These are phyloP conservation scores for Phalacrocorax brasilianus DNA, from an alignment of 2,113 vertebrate species.

Conservation along the genomic window DNA sequence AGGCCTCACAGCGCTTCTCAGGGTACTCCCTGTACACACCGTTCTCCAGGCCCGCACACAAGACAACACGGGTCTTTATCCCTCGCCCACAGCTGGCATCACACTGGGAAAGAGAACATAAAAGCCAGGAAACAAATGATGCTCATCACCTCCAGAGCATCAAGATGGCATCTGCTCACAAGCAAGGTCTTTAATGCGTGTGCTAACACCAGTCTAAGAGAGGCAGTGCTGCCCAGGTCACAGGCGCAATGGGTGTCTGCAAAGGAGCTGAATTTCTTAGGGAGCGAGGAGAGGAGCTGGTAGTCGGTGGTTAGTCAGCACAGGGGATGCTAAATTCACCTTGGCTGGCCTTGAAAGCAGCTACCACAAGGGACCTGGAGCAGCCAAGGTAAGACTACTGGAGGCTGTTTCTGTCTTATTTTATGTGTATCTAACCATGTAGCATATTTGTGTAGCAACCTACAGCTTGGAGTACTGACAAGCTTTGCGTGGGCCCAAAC, in stretches of 20 bases:
- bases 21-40: constrained; percentile 80
- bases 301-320: not conserved
- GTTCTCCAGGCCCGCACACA: constrained; percentile 79
- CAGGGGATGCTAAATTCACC: not conserved
- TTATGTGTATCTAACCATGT: not conserved
- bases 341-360: not conserved
- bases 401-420: not conserved
- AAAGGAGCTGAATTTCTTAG: not conserved
- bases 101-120: constrained; percentile 62
- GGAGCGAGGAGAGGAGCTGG: not conserved
- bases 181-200: not conserved
- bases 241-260: not conserved
- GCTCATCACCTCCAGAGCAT: not conserved
- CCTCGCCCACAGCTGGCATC: constrained; percentile 81
- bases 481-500: not conserved
- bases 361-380: not conserved
- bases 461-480: not conserved
- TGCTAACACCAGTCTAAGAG: not conserved
- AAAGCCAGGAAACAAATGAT: not conserved
- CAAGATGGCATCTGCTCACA: not conserved
- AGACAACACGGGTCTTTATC: constrained; percentile 69
- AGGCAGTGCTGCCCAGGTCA: not conserved
- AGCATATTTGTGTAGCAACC: not conserved
- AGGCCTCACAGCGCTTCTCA: constrained; percentile 60
- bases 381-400: not conserved